phyloP scores from a whole-genome alignment of 2,888 invertebrate genomes.

The Parasteatoda lunata region DNA sequence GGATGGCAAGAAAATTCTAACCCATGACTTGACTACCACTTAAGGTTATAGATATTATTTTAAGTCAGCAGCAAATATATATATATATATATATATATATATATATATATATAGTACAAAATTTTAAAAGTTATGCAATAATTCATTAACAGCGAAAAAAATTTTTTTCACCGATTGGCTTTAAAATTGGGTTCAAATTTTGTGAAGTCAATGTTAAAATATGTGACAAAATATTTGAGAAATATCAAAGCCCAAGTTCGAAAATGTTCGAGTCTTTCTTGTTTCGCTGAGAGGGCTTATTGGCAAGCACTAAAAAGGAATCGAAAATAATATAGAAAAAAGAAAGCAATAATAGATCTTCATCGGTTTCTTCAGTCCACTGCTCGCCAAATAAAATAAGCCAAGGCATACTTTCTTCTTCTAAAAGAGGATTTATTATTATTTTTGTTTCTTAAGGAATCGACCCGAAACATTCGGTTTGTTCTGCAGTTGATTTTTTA shows the following conservation, averaged over 20 bases:
- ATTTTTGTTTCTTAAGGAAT: conserved; percentile 5
- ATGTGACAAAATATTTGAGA: neutral
- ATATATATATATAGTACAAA: too few species aligned
- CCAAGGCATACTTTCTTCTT: conserved; percentile 46
- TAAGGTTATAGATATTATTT: too few species aligned
- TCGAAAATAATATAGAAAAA: conserved; percentile 25
- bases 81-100: too few species aligned
- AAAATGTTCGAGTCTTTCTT: conserved; percentile 7
- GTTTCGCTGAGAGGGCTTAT: conserved; percentile 42
- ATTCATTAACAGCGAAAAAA: too few species aligned
- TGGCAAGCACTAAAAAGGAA: conserved; percentile 28
- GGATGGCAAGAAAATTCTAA: too few species aligned
- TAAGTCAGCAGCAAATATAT: too few species aligned
- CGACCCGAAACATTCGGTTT: conserved; percentile 43
- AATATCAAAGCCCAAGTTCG: conserved; percentile 42
- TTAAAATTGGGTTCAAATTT: too few species aligned
- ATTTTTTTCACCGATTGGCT: too few species aligned
- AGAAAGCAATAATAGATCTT: conserved; percentile 56
- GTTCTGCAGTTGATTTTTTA: too few species aligned
- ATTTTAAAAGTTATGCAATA: too few species aligned
- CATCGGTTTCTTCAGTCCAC: conserved; percentile 60
- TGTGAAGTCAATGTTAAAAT: too few species aligned
- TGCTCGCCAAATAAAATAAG: conserved; percentile 63
- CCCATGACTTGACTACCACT: too few species aligned
- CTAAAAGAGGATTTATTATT: neutral